Conservation (phyloP, 2,113 vertebrate species). For the Seriola dumerili region DNA sequence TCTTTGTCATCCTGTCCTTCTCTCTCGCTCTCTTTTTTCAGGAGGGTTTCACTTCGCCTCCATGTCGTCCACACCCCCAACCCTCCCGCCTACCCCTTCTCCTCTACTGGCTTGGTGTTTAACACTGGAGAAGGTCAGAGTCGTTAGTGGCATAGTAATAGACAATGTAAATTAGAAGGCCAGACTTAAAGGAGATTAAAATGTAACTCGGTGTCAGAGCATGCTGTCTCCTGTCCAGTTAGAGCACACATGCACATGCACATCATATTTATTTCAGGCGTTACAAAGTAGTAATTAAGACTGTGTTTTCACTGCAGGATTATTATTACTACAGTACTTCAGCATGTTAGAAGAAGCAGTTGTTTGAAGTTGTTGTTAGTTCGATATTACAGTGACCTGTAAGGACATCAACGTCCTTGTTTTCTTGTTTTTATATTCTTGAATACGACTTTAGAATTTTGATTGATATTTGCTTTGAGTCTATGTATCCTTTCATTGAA, state of each 20-base stretch:
- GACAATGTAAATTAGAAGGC: conserved; percentile 73
- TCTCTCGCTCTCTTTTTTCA: conserved; percentile 27
- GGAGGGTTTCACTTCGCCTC: conserved; percentile 6
- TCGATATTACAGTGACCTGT: no score
- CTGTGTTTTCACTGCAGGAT: not conserved
- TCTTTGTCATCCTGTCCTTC: conserved; percentile 67
- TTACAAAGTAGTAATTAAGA: not conserved
- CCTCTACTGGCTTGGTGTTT: conserved; percentile 56
- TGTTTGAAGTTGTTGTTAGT: not conserved
- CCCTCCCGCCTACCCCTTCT: not conserved
- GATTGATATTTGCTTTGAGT: not conserved
- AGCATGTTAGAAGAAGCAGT: not conserved
- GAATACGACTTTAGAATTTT: not conserved
- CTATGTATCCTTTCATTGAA: not conserved
- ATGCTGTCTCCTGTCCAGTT: conserved; percentile 33
- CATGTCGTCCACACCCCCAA: not conserved
- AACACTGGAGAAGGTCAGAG: conserved; percentile 79
- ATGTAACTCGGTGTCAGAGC: conserved; percentile 46
- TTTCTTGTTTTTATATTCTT: not conserved
- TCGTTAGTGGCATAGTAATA: conserved; percentile 74
- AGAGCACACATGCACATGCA: not conserved
- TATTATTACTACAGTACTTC: not conserved
- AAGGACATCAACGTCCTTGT: not conserved
- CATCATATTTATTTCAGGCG: not conserved
- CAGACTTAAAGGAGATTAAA: conserved; percentile 66